Evolutionary conservation across 2,888 invertebrate genomes (phyloP).

Genomic region (Bembecia ichneumoniformis): DNA sequence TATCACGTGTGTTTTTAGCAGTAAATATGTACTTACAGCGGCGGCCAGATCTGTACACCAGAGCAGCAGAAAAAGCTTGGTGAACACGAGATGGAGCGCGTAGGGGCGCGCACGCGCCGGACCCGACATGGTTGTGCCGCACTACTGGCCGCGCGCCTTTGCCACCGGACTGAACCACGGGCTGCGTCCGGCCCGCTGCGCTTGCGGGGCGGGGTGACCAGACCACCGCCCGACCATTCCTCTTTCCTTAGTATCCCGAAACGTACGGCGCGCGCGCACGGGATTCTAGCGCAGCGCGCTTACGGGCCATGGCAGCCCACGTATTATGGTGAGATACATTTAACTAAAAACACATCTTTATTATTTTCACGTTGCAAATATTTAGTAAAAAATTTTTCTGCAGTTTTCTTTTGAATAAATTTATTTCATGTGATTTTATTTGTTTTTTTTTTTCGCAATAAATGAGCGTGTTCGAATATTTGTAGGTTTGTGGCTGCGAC

Average conservation of each 20-base stretch:
- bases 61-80: slow-evolving; percentile 42
- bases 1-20: background rate
- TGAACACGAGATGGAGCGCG: slow-evolving; percentile 47
- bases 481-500: slow-evolving; percentile 57
- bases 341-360: background rate
- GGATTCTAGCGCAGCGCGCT: slow-evolving; percentile 64
- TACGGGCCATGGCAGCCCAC: slow-evolving; percentile 64
- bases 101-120: slow-evolving; percentile 62
- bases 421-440: background rate
- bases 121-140: slow-evolving; percentile 69
- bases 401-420: background rate
- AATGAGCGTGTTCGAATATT: slow-evolving; percentile 11
- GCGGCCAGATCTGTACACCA: slow-evolving; percentile 33
- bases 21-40: slow-evolving; percentile 46
- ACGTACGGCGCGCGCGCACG: slow-evolving; percentile 69
- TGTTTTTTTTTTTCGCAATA: background rate
- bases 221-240: slow-evolving; percentile 48
- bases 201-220: slow-evolving; percentile 45
- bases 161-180: slow-evolving; percentile 29
- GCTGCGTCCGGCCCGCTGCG: slow-evolving; percentile 14
- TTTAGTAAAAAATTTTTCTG: background rate
- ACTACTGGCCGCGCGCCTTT: slow-evolving; percentile 61
- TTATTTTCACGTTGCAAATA: background rate
- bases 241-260: slow-evolving; percentile 68
- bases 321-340: slow-evolving; percentile 54